These are phyloP conservation scores for Zingel zingel DNA, from an alignment of 2,113 vertebrate species.

Conservation along the genomic window DNA sequence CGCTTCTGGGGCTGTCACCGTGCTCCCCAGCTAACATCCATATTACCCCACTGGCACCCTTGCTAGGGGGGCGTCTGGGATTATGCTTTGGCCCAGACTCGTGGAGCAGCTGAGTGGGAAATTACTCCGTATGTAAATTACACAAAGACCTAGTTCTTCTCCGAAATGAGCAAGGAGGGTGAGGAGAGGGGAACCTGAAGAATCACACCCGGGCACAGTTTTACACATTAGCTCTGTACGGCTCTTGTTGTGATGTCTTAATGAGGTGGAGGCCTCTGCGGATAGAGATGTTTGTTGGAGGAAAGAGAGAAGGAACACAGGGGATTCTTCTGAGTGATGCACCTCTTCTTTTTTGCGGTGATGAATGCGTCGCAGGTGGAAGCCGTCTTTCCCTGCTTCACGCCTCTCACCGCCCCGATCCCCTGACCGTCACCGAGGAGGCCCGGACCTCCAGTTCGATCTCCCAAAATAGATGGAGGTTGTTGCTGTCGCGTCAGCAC, in stretches of 20 bases:
- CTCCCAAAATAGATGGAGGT: slow-evolving; percentile 51
- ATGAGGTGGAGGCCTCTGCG: slow-evolving; percentile 48
- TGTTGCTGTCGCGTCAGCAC: slow-evolving; percentile 48
- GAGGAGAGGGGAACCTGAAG: slow-evolving; percentile 19
- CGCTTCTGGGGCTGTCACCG: slow-evolving; percentile 71
- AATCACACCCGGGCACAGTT: slow-evolving; percentile 54
- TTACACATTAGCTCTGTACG: slow-evolving; percentile 36
- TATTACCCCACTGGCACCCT: slow-evolving; percentile 78
- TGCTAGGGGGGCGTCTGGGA: slow-evolving; percentile 75
- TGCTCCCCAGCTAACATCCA: slow-evolving; percentile 78
- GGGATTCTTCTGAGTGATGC: slow-evolving; percentile 58
- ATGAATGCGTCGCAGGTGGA: slow-evolving; percentile 65
- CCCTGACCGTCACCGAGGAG: slow-evolving; percentile 17
- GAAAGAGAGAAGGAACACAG: background rate
- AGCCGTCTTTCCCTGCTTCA: background rate
- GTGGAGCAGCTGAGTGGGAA: slow-evolving; percentile 43
- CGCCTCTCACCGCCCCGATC: slow-evolving; percentile 4
- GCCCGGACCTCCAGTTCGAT: slow-evolving; percentile 47
- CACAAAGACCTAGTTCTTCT: slow-evolving; percentile 72
- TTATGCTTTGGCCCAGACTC: slow-evolving; percentile 42
- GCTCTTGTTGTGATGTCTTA: slow-evolving; percentile 40
- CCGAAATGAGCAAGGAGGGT: slow-evolving; percentile 31
- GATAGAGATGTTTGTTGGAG: no score
- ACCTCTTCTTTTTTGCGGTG: slow-evolving; percentile 13
- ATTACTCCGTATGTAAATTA: slow-evolving; percentile 71